Conservation (phyloP, 2,797 vertebrate species). For the Anguilla marmorata region DNA sequence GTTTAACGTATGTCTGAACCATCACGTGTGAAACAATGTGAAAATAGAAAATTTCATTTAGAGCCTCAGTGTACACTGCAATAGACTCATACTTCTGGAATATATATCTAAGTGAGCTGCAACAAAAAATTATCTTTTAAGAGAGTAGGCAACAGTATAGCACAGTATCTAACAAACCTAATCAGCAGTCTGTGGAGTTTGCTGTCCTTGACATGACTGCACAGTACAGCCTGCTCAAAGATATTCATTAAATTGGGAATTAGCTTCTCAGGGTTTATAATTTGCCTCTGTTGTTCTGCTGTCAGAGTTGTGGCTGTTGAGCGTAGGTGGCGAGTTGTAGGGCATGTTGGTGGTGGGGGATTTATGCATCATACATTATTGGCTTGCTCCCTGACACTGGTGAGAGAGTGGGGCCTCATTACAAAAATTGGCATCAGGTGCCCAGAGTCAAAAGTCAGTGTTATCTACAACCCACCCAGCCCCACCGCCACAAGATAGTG, state of each 20-base stretch:
- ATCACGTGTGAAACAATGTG: background rate
- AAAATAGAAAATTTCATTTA: background rate
- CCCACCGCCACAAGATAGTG: background rate
- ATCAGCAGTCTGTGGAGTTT: background rate
- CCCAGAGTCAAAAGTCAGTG: constrained; percentile 59
- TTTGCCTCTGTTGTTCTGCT: background rate
- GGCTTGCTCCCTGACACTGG: constrained; percentile 46
- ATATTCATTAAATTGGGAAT: background rate
- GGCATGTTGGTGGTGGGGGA: background rate
- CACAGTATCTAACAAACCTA: background rate
- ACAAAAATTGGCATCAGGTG: constrained; percentile 54
- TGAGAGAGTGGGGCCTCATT: constrained; percentile 39
- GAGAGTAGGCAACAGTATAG: background rate
- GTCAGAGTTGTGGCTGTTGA: background rate
- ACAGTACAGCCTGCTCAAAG: background rate
- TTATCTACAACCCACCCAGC: background rate
- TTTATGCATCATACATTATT: constrained; percentile 50
- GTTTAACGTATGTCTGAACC: background rate
- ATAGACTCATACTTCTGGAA: background rate
- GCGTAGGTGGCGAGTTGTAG: constrained; percentile 39
- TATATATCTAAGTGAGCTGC: background rate
- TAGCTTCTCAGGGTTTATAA: background rate
- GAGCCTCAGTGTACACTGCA: background rate
- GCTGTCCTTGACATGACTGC: background rate
- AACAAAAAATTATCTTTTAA: background rate